phyloP scores from a whole-genome alignment of 2,888 invertebrate species.

The Elysia crispata region DNA sequence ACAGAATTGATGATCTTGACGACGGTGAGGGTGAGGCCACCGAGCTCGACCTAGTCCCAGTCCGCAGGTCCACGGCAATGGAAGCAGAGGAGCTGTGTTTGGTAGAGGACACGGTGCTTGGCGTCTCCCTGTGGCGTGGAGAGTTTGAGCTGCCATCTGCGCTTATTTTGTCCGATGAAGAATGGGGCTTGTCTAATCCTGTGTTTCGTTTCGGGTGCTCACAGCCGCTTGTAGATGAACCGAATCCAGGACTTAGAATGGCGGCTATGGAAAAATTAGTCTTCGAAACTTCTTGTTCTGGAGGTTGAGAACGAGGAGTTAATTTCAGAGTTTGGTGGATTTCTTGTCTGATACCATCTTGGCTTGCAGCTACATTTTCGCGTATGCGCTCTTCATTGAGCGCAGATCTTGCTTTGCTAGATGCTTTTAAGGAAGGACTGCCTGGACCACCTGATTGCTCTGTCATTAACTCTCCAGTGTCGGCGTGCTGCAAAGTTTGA shows the following conservation, averaged over 20 bases:
- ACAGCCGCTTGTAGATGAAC: conserved; percentile 38
- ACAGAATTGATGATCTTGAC: neutral
- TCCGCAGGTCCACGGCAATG: conserved; percentile 37
- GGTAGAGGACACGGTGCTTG: neutral
- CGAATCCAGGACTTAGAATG: conserved; percentile 72
- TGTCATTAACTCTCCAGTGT: neutral
- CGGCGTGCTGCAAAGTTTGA: neutral
- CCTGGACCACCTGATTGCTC: neutral
- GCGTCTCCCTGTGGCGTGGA: neutral
- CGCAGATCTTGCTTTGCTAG: neutral
- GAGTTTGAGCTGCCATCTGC: neutral
- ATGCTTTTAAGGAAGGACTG: neutral
- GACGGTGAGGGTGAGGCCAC: conserved; percentile 40
- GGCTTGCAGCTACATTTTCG: neutral
- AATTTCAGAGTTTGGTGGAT: too few species aligned
- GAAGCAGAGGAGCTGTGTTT: conserved; percentile 31
- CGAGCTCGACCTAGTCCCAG: conserved; percentile 22
- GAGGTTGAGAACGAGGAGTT: too few species aligned
- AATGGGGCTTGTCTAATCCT: too few species aligned
- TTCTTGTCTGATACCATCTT: too few species aligned
- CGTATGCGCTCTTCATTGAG: neutral
- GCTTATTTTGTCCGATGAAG: too few species aligned
- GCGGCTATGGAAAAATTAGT: conserved; percentile 70
- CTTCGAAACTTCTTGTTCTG: neutral
- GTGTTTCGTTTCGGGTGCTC: too few species aligned